Evolutionary conservation across 2,888 invertebrate species (phyloP).

Genomic region (Biston stratarius): DNA sequence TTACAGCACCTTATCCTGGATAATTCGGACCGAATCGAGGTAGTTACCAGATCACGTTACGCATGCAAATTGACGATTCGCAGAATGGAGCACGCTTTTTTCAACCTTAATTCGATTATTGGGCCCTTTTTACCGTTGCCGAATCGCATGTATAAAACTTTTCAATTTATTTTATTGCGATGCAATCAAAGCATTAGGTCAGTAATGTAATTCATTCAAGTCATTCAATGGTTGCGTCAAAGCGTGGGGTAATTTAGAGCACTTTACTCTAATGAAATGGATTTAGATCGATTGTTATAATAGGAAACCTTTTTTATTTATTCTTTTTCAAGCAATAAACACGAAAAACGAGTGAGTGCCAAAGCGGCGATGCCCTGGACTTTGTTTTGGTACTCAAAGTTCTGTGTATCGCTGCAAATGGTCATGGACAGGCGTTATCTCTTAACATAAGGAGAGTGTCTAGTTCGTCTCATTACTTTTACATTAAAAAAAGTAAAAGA

Average conservation of each 20-base stretch:
- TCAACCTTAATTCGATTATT: constrained; percentile 67
- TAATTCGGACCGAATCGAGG: constrained; percentile 65
- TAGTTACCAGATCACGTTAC: constrained; percentile 68
- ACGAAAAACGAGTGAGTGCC: too few relatives aligned
- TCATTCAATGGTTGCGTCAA: constrained; percentile 32
- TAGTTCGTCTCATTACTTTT: too few relatives aligned
- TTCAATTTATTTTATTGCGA: constrained; percentile 48
- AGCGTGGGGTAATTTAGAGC: constrained; percentile 29
- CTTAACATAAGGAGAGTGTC: too few relatives aligned
- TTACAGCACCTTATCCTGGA: constrained; percentile 66
- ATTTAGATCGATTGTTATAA: constrained; percentile 51
- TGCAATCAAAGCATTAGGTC: constrained; percentile 45
- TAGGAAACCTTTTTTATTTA: constrained; percentile 33
- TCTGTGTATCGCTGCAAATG: too few relatives aligned
- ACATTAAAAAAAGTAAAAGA: too few relatives aligned
- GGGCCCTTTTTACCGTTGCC: constrained; percentile 59
- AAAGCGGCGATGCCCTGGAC: too few relatives aligned
- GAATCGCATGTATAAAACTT: constrained; percentile 48
- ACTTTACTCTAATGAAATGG: constrained; percentile 34
- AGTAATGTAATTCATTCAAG: constrained; percentile 44
- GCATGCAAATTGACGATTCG: constrained; percentile 72
- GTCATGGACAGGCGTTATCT: too few relatives aligned
- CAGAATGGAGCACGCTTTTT: constrained; percentile 57
- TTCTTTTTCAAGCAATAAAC: neutral
- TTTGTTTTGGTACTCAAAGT: too few relatives aligned